A percentile compares a stretch with the other conserved stretches of the same genome.
phyloP scores from a whole-genome alignment of 2,888 invertebrate genomes.

The Hypolimnas misippus region DNA sequence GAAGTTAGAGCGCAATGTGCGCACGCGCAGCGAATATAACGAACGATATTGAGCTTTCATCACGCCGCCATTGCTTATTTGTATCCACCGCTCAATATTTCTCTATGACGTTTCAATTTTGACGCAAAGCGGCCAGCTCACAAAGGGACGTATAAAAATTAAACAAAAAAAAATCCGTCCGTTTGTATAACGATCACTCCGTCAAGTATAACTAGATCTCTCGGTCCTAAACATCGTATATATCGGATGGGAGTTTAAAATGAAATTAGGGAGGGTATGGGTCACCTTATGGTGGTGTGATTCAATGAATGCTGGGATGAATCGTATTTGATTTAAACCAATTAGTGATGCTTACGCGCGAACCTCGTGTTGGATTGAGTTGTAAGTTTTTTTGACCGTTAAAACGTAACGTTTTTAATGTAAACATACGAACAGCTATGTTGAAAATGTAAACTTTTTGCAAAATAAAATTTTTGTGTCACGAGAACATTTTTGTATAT shows the following conservation, averaged over 20 bases:
- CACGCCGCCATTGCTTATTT: slow-evolving; percentile 61
- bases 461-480: neutral
- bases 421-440: slow-evolving; percentile 48
- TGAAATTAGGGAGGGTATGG: slow-evolving; percentile 37
- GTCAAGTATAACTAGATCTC: slow-evolving; percentile 49
- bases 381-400: slow-evolving; percentile 53
- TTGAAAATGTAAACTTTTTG: neutral
- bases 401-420: slow-evolving; percentile 47
- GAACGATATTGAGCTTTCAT: slow-evolving; percentile 71
- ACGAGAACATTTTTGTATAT: neutral
- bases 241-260: slow-evolving; percentile 28
- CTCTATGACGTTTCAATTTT: slow-evolving; percentile 76
- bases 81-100: slow-evolving; percentile 62
- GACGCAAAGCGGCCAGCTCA: slow-evolving; percentile 54
- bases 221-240: slow-evolving; percentile 25
- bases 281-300: slow-evolving; percentile 52
- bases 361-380: slow-evolving; percentile 62
- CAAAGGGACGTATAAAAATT: slow-evolving; percentile 48
- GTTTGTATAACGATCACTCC: slow-evolving; percentile 52
- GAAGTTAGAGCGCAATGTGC: slow-evolving; percentile 50
- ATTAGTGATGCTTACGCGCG: slow-evolving; percentile 81
- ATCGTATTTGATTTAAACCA: slow-evolving; percentile 79
- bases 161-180: slow-evolving; percentile 46
- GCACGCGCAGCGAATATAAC: slow-evolving; percentile 64
- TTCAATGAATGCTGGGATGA: slow-evolving; percentile 63